phyloP scores from a whole-genome alignment of 2,797 vertebrate genomes.

The Phoeniculus purpureus region DNA sequence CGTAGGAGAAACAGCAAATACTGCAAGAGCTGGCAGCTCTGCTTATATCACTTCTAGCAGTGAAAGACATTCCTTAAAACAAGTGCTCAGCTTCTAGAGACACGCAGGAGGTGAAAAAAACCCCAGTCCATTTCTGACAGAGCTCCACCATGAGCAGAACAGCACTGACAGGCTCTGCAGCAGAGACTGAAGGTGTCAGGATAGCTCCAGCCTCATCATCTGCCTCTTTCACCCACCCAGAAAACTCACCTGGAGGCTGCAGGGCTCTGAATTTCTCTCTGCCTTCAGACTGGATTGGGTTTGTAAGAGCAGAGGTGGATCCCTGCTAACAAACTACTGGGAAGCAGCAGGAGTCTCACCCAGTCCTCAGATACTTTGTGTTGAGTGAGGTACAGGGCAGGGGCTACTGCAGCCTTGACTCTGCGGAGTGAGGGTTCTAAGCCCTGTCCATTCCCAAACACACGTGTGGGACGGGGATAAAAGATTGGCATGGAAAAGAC shows the following conservation, averaged over 20 bases:
- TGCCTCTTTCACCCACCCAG: neutral
- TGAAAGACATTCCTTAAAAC: slow-evolving; percentile 31
- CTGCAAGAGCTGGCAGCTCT: neutral
- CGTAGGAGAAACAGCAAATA: neutral
- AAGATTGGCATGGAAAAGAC: neutral
- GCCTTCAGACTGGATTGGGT: neutral
- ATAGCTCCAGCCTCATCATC: neutral
- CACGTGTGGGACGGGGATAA: rapidly evolving
- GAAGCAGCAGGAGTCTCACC: neutral
- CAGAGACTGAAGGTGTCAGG: neutral
- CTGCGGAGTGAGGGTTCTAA: neutral
- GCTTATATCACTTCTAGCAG: neutral
- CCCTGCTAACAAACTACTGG: neutral
- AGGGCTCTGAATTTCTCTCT: neutral
- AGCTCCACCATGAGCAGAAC: neutral
- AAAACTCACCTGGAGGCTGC: slow-evolving; percentile 42
- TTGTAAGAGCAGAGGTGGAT: neutral
- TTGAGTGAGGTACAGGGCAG: neutral
- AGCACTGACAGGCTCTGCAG: neutral
- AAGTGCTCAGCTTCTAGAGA: slow-evolving; percentile 2
- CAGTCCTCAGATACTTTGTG: neutral
- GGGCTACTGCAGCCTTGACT: neutral
- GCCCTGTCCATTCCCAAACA: neutral
- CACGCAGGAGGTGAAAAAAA: slow-evolving; percentile 23
- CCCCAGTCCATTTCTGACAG: neutral